Evolutionary conservation across 1,140 invertebrate genomes (phyloP), one percentile per base, ranked within the genome.

Genomic region (Drosophila micromelanica): DNA sequence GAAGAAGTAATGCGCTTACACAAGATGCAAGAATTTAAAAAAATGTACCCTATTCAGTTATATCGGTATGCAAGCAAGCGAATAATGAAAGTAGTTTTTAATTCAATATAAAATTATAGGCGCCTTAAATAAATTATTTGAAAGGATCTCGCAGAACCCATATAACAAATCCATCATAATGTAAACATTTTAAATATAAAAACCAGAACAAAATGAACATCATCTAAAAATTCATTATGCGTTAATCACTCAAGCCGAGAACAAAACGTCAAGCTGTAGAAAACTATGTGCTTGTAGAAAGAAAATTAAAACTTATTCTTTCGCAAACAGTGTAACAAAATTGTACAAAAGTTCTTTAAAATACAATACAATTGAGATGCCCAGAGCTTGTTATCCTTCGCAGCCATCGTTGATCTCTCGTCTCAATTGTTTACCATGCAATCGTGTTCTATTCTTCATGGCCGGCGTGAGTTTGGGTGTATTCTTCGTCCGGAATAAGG

Each of bases 391-490:
- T 1, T 84, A 73, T 37, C 59, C 35, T 5, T 64, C 78, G 15
- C 49, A 59, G 38, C 78, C 75, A 2, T 82, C 82, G 3, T n/a
- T 87, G 5, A n/a, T 87, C 11, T 51, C 84, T 30, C 63, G 82
- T 5, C 46, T 87, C 17, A 87, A 87, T 46, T 87, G 82, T 52
- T 38, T 38, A 12, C 76, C 61, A 5, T 87, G 82, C 62, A 87
- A 79, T 45, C 78, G 76, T 6, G 52, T 79, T 20, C 3, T 89
- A 6, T 82, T 87, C 46, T 87, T 87, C 17, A 15, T 78, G 40
- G 12, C 68, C 15, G 82, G 82, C n/a, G 63, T 87, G 12, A 72
- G 72, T 42, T 2, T 76, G 13, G 84, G 75, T n/a, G 30, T 72
- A 20, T 2, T 37, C 2, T 68, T 37, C 7, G 37, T 80, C 9